Evolutionary conservation across 2,888 invertebrate species (phyloP).

Genomic region (Limnephilus lunatus): DNA sequence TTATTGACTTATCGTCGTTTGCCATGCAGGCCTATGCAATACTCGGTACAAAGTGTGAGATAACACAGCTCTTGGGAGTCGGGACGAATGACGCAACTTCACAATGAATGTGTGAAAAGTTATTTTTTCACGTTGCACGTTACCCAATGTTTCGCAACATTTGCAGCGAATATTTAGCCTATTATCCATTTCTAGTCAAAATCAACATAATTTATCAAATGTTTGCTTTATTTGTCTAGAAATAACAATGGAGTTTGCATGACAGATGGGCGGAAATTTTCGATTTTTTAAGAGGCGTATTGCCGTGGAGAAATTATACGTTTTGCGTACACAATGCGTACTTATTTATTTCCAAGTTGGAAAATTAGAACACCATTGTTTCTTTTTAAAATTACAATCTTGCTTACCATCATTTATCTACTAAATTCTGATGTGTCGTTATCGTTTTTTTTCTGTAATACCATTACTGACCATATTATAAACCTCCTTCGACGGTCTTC

Average conservation of each 20-base stretch:
- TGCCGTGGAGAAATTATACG: slow-evolving; percentile 32
- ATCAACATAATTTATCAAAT: slow-evolving; percentile 7
- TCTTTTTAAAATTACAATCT: not conserved
- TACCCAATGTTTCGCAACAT: slow-evolving; percentile 3
- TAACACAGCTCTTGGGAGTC: not conserved
- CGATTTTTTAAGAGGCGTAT: slow-evolving; percentile 23
- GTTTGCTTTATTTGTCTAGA: not conserved
- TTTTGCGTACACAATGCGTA: slow-evolving; percentile 31
- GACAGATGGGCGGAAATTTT: slow-evolving; percentile 24
- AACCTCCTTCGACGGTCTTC: no score
- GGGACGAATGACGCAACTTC: slow-evolving; percentile 23
- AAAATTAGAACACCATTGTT: slow-evolving; percentile 39
- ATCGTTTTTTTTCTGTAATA: not conserved
- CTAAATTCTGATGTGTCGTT: not conserved
- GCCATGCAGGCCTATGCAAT: not conserved
- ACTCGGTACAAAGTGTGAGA: slow-evolving; percentile 13
- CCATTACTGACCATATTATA: not conserved
- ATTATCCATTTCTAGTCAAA: not conserved
- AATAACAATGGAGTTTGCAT: slow-evolving; percentile 33
- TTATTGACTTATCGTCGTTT: slow-evolving; percentile 7
- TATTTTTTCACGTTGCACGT: slow-evolving; percentile 4
- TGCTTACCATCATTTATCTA: not conserved
- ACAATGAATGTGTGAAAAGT: slow-evolving; percentile 43
- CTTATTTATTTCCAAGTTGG: slow-evolving; percentile 7
- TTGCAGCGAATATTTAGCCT: not conserved